Base-by-base conservation (phyloP, 2,797 vertebrate species). In the Graptemys geographica region DNA sequence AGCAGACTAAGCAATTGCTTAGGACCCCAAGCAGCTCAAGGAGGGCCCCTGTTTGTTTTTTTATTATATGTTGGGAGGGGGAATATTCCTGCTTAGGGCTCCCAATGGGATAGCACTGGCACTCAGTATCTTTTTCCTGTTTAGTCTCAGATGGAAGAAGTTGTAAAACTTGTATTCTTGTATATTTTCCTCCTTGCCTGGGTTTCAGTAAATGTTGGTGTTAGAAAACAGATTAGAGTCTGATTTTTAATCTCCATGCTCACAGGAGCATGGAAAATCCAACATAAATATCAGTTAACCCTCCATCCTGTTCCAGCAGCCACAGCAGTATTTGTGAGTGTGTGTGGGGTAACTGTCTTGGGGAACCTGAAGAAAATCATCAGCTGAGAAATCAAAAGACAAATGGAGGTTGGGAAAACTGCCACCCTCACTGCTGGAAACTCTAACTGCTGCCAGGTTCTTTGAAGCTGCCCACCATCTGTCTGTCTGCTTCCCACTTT, bases 391-490 rank as follows among this genome's bases (percentile, higher is more conserved):
- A 59, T 84, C 59, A 93, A 79, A 5, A 31, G 86, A 27, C 13
- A 84, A 59, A 33, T 83, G 55, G 11, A 87, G 41, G 41, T 3
- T 55, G 21, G 49, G 69, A 91, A 92, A 93, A 12, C 6, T 90
- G 74, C 37, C 91, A 94, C 65, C 33, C 15, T 81, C 21, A 37
- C n/a, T 89, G 41, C 31, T 57, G 41, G 72, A 86, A 78, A 41
- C 21, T 57, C 84, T 65, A n/a, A 8, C 41, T 86, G n/a, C 83
- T 96, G 74, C 25, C 88, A 89, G 28, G 16, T 5, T 74, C 87
- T 96, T 95, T 83, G 28, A 87, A 59, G 4, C 55, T 93, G 92
- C 33, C 79, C 25, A 19, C 65, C 88, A 92, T 85, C 65, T 95
- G 72, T n/a, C 88, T 92, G 3, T 13, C 86, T 74, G 1, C 4